Base-by-base conservation (phyloP, 92 coral and sea anemone genomes). In the Zoanthus sociatus region DNA sequence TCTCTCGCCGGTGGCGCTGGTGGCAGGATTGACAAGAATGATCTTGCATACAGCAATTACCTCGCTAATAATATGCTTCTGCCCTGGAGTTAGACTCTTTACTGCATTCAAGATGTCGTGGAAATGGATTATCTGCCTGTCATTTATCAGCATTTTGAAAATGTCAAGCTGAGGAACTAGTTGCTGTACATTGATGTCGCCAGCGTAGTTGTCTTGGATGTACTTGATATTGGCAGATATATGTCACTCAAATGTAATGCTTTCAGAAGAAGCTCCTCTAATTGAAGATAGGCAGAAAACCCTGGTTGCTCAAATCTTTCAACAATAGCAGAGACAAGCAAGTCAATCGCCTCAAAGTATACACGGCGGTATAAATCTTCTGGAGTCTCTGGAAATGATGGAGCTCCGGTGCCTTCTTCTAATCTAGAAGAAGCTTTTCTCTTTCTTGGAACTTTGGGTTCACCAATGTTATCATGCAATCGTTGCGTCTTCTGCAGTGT, bases 31-130 rank as follows among this genome's bases (percentile, higher is more conserved):
- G 67, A 90, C 87, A 83, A 44, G 86, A 56, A 88, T 88, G 9
- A 91, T 31, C 88, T 91, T 78, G 78, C 94, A 91, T 8, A 91
- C 72, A 46, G 78, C 76, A 42, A 85, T 66, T 71, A 88, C 92
- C 18, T 85, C 56, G 67, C 85, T 66, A 81, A 91, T 88, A 14
- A 91, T 81, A 33, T 51, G 32, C 84, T 71, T 75, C 83, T 78
- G 84, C 61, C 72, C 83, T 31, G 30, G 18, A 26, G 73, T 21
- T 76, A 91, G 73, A 71, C 53, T 46, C 71, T 84, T 48, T 44
- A 89, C 79, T 51, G 45, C 51, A 0, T 5, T n/a, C 33, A 84
- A 55, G 45, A 84, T 84, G 50, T 84, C 90, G 3, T 91, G 18
- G 78, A 91, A 91, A 46, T 86, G 84, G 42, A 37, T 37, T 37